Evolutionary conservation across 2,888 invertebrate genomes (phyloP).

Genomic region (Acanthoscelides obtectus): DNA sequence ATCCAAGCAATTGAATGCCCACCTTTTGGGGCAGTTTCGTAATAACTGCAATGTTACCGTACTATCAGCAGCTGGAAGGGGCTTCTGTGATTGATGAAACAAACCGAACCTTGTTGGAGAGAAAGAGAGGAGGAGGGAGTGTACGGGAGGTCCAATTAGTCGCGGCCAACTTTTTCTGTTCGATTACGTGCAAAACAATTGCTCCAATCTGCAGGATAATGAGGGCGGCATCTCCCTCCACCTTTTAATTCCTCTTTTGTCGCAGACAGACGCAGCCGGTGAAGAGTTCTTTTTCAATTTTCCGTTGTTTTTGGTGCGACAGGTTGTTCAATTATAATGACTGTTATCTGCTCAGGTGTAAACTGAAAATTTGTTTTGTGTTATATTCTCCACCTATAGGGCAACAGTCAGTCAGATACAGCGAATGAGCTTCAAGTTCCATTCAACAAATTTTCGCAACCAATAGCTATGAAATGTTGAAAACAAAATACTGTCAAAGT

Average conservation of each 20-base stretch:
- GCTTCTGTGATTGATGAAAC: not conserved
- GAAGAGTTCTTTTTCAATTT: not conserved
- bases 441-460: no score
- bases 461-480: no score
- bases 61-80: not conserved
- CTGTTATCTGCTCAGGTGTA: no score
- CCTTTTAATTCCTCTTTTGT: not conserved
- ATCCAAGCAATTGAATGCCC: no score
- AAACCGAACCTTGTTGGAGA: not conserved
- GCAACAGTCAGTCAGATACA: no score
- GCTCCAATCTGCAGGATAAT: constrained; percentile 1
- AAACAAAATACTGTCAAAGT: no score
- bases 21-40: no score
- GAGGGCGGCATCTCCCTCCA: not conserved
- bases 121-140: not conserved
- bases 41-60: not conserved
- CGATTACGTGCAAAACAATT: constrained; percentile 1
- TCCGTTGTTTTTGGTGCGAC: not conserved
- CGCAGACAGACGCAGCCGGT: not conserved
- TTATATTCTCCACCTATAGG: no score
- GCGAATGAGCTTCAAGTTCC: no score
- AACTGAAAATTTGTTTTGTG: no score
- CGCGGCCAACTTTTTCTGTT: not conserved
- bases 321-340: not conserved
- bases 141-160: not conserved